Percentiles rank a stretch among this genome's conserved stretches.
Conservation (phyloP, 1,140 invertebrate species). For the Panagrolaimus sp. region DNA sequence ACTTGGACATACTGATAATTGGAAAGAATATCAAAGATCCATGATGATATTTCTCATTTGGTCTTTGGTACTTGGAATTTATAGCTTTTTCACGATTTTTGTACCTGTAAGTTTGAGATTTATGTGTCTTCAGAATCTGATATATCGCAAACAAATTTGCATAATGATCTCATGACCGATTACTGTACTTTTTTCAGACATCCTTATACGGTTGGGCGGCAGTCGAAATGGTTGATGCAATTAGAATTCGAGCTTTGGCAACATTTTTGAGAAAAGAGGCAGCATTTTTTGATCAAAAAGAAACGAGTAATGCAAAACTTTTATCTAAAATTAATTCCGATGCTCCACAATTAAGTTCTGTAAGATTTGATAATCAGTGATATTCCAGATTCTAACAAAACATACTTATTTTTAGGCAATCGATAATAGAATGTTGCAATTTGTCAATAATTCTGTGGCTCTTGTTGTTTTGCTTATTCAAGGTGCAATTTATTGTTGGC, state of each 20-base stretch:
- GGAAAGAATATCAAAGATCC: neutral
- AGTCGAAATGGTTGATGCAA: neutral
- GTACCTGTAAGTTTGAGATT: neutral
- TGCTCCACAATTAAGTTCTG: conserved; percentile 4
- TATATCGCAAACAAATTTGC: too few species aligned
- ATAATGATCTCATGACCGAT: too few species aligned
- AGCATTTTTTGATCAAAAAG: conserved; percentile 6
- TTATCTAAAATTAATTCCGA: conserved; percentile 9
- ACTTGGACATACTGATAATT: neutral
- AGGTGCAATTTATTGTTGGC: neutral
- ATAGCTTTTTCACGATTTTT: conserved; percentile 6
- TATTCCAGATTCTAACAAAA: too few species aligned
- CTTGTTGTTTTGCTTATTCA: neutral
- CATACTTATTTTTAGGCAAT: neutral
- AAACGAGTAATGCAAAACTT: conserved; percentile 4
- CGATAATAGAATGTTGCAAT: neutral
- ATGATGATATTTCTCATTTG: neutral
- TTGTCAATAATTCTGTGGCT: conserved; percentile 7
- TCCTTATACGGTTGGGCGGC: too few species aligned
- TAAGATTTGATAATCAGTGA: too few species aligned
- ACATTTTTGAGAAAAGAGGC: neutral
- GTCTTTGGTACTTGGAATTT: neutral
- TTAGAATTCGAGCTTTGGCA: conserved; percentile 2
- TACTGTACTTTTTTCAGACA: too few species aligned
- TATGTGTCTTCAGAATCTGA: neutral